These are phyloP conservation scores for Eulithis prunata DNA, from an alignment of 2,888 invertebrate species.

Conservation along the genomic window DNA sequence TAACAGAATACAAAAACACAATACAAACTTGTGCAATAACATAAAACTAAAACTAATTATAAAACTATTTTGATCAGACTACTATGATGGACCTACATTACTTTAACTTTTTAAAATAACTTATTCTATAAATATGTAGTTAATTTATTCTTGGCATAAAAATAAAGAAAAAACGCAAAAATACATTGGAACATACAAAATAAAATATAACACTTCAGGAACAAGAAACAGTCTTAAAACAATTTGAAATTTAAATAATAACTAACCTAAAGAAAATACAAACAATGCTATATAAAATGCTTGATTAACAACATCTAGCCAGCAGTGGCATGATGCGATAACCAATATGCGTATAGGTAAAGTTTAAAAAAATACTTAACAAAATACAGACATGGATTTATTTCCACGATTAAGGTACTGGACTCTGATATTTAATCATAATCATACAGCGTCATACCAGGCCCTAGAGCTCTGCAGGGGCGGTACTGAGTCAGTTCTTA, in stretches of 20 bases:
- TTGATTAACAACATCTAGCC: neutral
- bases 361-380: neutral
- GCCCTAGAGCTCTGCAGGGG: conserved; percentile 1
- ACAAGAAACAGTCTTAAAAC: conserved; percentile 13
- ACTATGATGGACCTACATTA: conserved; percentile 14
- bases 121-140: conserved; percentile 11
- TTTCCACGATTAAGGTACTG: conserved; percentile 17
- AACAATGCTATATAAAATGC: too few relatives aligned
- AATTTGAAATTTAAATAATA: neutral
- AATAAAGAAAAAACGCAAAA: neutral
- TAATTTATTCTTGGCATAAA: conserved; percentile 5
- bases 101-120: conserved; percentile 1
- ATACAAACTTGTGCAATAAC: conserved; percentile 1
- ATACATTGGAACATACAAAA: neutral
- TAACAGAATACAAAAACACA: neutral
- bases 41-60: conserved; percentile 4
- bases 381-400: neutral
- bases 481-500: conserved; percentile 9
- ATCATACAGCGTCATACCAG: conserved; percentile 2
- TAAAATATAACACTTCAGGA: conserved; percentile 1
- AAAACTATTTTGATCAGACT: conserved; percentile 19
- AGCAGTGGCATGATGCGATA: neutral
- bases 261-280: too few relatives aligned
- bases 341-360: neutral
- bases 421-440: conserved; percentile 21